phyloP scores from a whole-genome alignment of 1,140 invertebrate genomes.

The Zaprionus camerounensis region DNA sequence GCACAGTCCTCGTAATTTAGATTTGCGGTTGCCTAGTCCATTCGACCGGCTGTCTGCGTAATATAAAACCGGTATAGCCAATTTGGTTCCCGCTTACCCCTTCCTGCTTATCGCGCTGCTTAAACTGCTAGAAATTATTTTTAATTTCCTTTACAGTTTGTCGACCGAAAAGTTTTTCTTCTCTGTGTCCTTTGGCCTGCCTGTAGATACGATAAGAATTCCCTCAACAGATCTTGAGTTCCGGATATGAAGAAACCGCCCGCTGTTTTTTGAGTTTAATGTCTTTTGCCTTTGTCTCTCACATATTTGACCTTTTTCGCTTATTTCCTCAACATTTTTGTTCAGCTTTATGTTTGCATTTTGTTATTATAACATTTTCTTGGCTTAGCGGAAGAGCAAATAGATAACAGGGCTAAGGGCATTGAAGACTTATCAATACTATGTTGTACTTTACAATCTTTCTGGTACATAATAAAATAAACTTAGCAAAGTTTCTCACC shows the following conservation, averaged over 20 bases:
- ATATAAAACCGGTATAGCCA: constrained; percentile 30
- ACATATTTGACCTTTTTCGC: neutral
- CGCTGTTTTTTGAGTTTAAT: constrained; percentile 8
- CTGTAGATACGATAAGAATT: constrained; percentile 18
- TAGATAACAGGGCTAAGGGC: neutral
- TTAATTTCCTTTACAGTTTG: constrained; percentile 68
- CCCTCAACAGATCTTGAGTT: constrained; percentile 7
- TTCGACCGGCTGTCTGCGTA: constrained; percentile 16
- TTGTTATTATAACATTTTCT: neutral
- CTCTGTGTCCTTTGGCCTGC: neutral
- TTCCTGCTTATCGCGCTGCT: constrained; percentile 5
- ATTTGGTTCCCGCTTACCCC: neutral
- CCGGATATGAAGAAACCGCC: constrained; percentile 12
- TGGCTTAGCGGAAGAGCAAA: neutral
- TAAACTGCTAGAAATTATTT: constrained; percentile 53
- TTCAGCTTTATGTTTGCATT: neutral
- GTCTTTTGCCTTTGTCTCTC: neutral
- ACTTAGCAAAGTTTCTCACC: neutral
- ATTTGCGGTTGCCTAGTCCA: constrained; percentile 71
- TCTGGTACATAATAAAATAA: neutral
- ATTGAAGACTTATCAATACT: neutral
- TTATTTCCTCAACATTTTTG: neutral
- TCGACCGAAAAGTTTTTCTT: neutral
- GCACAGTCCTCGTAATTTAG: constrained; percentile 73
- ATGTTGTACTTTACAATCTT: neutral